These are phyloP conservation scores for Cottus gobio DNA, from an alignment of 2,113 vertebrate species.

Conservation along the genomic window DNA sequence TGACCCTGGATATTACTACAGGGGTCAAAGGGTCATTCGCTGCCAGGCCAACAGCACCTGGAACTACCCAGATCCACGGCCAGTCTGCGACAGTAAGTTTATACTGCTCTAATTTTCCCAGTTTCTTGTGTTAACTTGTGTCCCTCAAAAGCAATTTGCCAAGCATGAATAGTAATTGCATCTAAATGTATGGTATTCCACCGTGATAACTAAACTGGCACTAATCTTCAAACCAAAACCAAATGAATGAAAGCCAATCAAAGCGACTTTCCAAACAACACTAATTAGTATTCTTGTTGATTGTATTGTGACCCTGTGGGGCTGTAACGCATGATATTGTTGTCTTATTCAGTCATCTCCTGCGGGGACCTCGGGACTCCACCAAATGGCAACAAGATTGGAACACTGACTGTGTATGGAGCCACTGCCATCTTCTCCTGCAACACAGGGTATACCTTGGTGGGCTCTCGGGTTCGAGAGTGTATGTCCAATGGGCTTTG, in stretches of 20 bases:
- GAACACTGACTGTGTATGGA: slow-evolving; percentile 90
- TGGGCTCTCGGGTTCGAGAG: slow-evolving; percentile 94
- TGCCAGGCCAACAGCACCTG: slow-evolving; percentile 93
- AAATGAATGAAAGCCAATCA: slow-evolving; percentile 3
- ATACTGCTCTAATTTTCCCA: background rate
- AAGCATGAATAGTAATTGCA: slow-evolving; percentile 10
- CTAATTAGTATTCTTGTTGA: background rate
- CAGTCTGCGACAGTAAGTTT: slow-evolving; percentile 93
- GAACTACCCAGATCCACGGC: slow-evolving; percentile 91
- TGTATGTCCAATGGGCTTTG: slow-evolving; percentile 98
- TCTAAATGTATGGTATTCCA: slow-evolving; percentile 9
- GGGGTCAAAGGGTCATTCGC: slow-evolving; percentile 90
- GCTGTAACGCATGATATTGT: background rate
- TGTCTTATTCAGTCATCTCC: slow-evolving; percentile 89
- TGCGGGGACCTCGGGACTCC: slow-evolving; percentile 94
- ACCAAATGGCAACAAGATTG: slow-evolving; percentile 95
- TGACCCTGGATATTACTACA: slow-evolving; percentile 97
- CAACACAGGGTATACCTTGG: slow-evolving; percentile 96
- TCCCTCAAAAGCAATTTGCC: slow-evolving; percentile 3
- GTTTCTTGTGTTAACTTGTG: background rate
- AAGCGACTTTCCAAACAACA: slow-evolving; percentile 10
- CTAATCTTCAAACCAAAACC: slow-evolving; percentile 13
- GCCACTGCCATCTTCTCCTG: slow-evolving; percentile 98
- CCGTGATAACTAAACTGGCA: slow-evolving; percentile 1
- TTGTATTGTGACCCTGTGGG: background rate